Base-by-base conservation (phyloP, 2,113 vertebrate species). In the Tetraodon nigroviridis region DNA sequence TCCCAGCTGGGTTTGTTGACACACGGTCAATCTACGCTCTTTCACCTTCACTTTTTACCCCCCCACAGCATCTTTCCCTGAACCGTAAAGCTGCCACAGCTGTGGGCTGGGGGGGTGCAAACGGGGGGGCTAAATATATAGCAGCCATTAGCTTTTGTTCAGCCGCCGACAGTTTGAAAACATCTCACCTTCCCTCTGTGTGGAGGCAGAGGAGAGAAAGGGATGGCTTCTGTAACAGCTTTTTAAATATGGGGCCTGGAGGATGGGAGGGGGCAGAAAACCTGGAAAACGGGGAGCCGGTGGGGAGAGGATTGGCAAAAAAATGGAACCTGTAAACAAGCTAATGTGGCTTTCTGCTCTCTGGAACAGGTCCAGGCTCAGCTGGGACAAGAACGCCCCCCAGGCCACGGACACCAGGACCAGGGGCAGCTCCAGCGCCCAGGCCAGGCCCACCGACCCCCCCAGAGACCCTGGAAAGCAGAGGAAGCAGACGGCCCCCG, bases 1-100 rank as follows among this genome's bases (percentile, higher is more conserved):
- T 85, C 90, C 92, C 94, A 94, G 93, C 93, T 95, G 93, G 92
- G 91, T 94, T 93, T 97, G 94, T 98, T 96, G 93, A 96, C 94
- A 93, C 93, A 91, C 88, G 89, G 92, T 93, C 93, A 93, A 92
- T 93, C 93, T 90, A 91, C 61, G 66, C 83, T 73, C 69, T 87
- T 86, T 83, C 79, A 78, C 73, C 81, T 80, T 70, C 81, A 88
- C 82, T 86, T 84, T 89, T 55, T 64, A 16, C 5, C 73, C 82
- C 79, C 78, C 62, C 58, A n/a, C 80, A 49, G 46, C 72, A 84
- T 56, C 67, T 81, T 78, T 77, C 71, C 74, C 75, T 81, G 83
- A 89, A 90, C 92, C 90, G 89, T 94, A 95, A 95, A 98, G 93
- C 92, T 93, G 92, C 93, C 90, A 93, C 94, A 97, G 94, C 94